phyloP scores from a whole-genome alignment of 2,888 invertebrate genomes.

The Drosophila parthenogenetica region DNA sequence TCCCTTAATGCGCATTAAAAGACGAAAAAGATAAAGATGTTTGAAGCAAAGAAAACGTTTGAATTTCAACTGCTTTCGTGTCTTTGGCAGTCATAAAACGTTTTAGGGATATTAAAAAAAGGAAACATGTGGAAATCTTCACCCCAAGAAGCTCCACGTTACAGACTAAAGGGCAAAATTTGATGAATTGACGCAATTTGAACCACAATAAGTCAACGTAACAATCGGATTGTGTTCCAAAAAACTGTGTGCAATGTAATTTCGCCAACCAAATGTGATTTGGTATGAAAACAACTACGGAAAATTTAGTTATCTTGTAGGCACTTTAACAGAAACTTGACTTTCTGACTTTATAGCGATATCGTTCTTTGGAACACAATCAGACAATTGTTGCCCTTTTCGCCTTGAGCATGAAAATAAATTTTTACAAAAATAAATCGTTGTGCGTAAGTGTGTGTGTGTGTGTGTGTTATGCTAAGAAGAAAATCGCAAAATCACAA shows the following conservation, averaged over 20 bases:
- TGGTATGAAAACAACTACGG: too few species aligned
- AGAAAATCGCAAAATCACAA: conserved; percentile 42
- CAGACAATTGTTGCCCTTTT: conserved; percentile 3
- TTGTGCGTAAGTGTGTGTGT: background rate
- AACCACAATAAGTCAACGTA: conserved; percentile 51
- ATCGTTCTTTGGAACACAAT: conserved; percentile 27
- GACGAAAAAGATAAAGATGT: conserved; percentile 17
- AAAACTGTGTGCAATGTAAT: background rate
- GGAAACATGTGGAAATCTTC: conserved; percentile 51
- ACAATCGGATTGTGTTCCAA: conserved; percentile 34
- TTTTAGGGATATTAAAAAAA: conserved; percentile 68
- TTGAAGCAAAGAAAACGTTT: conserved; percentile 48
- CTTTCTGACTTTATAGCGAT: too few species aligned
- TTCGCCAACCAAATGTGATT: background rate
- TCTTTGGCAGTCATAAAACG: conserved; percentile 67
- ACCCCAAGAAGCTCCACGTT: conserved; percentile 6
- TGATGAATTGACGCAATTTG: conserved; percentile 67
- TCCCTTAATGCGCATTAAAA: conserved; percentile 68
- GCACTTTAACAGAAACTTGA: too few species aligned
- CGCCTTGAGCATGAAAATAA: conserved; percentile 25
- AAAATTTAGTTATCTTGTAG: too few species aligned
- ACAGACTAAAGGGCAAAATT: conserved; percentile 43
- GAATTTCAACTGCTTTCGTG: conserved; percentile 62
- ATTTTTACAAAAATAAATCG: conserved; percentile 42
- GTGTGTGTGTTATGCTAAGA: conserved; percentile 14